Conservation (phyloP, 2,797 vertebrate genomes). For the Bryconaethiops microstoma region DNA sequence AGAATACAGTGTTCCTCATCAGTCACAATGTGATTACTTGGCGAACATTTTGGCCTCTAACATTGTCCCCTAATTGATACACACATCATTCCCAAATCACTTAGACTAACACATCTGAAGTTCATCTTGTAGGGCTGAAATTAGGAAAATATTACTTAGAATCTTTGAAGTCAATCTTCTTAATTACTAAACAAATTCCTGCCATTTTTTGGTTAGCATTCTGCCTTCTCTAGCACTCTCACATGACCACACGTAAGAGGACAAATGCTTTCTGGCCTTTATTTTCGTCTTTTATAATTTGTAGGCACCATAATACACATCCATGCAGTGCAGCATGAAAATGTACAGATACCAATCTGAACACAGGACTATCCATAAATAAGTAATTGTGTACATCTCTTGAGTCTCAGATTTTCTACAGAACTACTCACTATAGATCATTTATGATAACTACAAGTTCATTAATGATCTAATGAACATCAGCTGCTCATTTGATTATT, state of each 20-base stretch:
- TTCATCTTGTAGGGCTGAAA: background rate
- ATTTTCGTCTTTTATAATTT: too few relatives aligned
- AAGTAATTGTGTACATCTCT: too few relatives aligned
- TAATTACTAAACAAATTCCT: background rate
- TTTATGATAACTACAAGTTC: too few relatives aligned
- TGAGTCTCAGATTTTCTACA: too few relatives aligned
- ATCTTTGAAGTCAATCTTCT: background rate
- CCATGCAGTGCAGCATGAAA: too few relatives aligned
- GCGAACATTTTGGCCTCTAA: conserved; percentile 7
- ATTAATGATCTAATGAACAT: too few relatives aligned
- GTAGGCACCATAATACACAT: too few relatives aligned
- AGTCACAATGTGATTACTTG: background rate
- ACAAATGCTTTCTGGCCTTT: background rate
- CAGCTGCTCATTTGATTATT: too few relatives aligned
- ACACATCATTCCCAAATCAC: conserved; percentile 5
- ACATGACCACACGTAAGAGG: background rate
- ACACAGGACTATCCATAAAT: too few relatives aligned
- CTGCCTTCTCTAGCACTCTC: background rate
- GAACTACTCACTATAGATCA: too few relatives aligned
- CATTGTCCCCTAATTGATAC: background rate
- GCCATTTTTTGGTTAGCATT: background rate
- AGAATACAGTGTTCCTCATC: background rate
- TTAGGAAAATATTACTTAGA: background rate
- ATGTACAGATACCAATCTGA: too few relatives aligned
- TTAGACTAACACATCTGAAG: conserved; percentile 4